Conservation (phyloP, 2,888 invertebrate species). For the Metalampra italica region DNA sequence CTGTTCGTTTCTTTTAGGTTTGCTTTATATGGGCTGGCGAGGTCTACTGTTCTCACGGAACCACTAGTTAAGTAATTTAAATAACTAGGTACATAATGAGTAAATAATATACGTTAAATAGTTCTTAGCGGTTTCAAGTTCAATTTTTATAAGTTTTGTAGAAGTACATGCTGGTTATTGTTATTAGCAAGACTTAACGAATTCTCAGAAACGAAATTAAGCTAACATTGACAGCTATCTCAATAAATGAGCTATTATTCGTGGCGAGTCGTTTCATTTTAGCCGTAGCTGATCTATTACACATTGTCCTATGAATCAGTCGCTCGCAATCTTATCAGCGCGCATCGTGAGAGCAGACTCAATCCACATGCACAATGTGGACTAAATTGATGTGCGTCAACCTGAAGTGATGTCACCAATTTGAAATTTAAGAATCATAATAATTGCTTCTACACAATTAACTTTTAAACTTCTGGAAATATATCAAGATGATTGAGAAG, state of each 20-base stretch:
- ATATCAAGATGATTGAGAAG: no score
- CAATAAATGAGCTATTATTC: conserved; percentile 69
- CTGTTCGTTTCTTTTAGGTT: no score
- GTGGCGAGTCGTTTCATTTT: conserved; percentile 44
- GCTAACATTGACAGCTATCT: conserved; percentile 64
- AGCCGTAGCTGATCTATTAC: conserved; percentile 63
- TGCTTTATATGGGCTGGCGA: no score
- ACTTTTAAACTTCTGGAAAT: no score
- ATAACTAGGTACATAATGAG: no score
- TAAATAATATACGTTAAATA: no score
- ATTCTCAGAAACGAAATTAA: conserved; percentile 41
- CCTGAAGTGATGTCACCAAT: no score
- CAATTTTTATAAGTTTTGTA: no score
- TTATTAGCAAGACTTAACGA: conserved; percentile 29
- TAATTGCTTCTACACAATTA: no score
- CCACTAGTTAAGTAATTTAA: no score
- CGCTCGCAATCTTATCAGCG: conserved; percentile 67
- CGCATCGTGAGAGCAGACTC: conserved; percentile 62
- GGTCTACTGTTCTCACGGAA: no score
- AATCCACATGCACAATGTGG: conserved; percentile 16
- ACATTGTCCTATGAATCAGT: conserved; percentile 72
- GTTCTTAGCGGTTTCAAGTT: no score
- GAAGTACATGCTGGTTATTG: conserved; percentile 11
- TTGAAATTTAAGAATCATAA: neutral
- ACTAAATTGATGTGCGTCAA: conserved; percentile 38